These are phyloP conservation scores for Odontomyia ornata DNA, from an alignment of 2,888 invertebrate species.

Conservation along the genomic window DNA sequence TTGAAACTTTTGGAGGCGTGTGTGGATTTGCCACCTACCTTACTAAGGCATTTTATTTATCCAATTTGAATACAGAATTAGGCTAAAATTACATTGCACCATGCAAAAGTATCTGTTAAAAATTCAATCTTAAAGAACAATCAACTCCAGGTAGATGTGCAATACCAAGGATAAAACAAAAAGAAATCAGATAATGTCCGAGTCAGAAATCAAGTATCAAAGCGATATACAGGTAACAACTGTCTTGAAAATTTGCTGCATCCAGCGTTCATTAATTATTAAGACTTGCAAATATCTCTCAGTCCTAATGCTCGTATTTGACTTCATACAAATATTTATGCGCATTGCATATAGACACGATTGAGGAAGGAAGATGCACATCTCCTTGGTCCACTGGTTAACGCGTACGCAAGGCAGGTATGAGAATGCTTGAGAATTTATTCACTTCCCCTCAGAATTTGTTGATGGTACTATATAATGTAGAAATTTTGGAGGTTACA, in stretches of 20 bases:
- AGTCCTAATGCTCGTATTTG: neutral
- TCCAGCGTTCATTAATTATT: conserved; percentile 20
- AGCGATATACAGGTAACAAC: too few species aligned
- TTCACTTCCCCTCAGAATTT: neutral
- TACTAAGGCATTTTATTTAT: too few species aligned
- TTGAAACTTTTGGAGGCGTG: neutral
- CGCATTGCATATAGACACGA: neutral
- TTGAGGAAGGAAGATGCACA: neutral
- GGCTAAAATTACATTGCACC: too few species aligned
- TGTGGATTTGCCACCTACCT: neutral
- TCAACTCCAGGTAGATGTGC: neutral
- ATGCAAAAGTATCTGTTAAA: too few species aligned
- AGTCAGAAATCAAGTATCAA: neutral
- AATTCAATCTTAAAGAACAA: too few species aligned
- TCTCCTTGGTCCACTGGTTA: neutral
- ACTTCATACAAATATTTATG: neutral
- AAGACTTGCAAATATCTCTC: neutral
- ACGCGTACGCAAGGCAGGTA: neutral
- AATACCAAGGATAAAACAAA: neutral
- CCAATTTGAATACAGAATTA: neutral
- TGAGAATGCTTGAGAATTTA: neutral
- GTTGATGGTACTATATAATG: neutral
- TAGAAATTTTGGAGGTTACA: too few species aligned
- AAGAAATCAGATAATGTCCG: conserved; percentile 2
- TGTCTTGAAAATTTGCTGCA: conserved; percentile 1